Evolutionary conservation across 1,140 invertebrate genomes (phyloP).

Genomic region (Caenorhabditis latens): DNA sequence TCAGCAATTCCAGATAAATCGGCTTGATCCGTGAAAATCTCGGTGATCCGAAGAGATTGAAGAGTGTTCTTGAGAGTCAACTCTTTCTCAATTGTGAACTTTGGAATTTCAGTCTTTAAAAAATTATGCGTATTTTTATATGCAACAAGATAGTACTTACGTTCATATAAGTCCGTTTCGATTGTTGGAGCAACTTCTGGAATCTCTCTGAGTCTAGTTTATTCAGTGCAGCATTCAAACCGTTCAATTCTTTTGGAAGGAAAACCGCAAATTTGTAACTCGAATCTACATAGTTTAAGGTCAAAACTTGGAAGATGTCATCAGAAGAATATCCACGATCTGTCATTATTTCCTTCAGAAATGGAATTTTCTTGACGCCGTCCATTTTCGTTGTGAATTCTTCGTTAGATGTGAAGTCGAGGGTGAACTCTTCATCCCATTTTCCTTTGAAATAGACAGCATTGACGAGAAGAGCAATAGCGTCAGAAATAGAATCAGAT

Average conservation of each 20-base stretch:
- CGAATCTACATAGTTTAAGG: neutral
- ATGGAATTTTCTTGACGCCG: neutral
- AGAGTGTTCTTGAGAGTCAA: conserved; percentile 26
- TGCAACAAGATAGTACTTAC: neutral
- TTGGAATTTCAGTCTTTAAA: conserved; percentile 38
- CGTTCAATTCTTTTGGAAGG: conserved; percentile 6
- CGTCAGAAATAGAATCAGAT: conserved; percentile 16
- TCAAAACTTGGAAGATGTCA: neutral
- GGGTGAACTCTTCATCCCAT: conserved; percentile 13
- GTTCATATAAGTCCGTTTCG: neutral
- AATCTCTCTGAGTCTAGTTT: neutral
- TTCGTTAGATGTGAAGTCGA: neutral
- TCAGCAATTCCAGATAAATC: conserved; percentile 56
- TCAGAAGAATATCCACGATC: neutral
- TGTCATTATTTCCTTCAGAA: neutral
- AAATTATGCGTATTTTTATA: neutral
- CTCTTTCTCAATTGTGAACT: conserved; percentile 26
- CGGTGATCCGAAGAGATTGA: neutral
- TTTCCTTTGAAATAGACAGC: conserved; percentile 46
- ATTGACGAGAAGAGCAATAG: conserved; percentile 39
- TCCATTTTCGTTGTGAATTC: conserved; percentile 10
- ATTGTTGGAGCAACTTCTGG: neutral
- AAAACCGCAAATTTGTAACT: conserved; percentile 3
- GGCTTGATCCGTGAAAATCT: conserved; percentile 22
- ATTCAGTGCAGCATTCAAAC: neutral